Percentiles rank a stretch among this genome's conserved stretches.
phyloP scores from a whole-genome alignment of 2,888 invertebrate species.

The Scaeva pyrastri region DNA sequence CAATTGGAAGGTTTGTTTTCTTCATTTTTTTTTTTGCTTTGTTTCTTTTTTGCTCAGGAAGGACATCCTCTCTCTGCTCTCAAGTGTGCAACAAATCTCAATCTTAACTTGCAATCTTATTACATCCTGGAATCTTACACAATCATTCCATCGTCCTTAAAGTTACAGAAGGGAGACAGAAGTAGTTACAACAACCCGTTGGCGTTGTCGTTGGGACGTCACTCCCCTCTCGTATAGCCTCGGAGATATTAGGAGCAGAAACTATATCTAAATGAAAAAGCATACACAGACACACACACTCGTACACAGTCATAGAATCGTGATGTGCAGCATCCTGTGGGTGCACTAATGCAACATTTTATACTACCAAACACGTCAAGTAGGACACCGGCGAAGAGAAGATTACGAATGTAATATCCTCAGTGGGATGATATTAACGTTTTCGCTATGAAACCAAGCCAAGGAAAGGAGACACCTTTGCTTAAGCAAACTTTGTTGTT shows the following conservation, averaged over 20 bases:
- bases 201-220: conserved; percentile 5
- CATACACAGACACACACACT: conserved; percentile 24
- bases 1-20: conserved; percentile 24
- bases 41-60: conserved; percentile 3
- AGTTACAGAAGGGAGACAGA: conserved; percentile 18
- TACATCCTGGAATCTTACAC: conserved; percentile 20
- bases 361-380: conserved; percentile 38
- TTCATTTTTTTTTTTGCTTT: neutral
- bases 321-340: conserved; percentile 44
- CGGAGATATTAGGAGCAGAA: conserved; percentile 16
- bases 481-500: conserved; percentile 54
- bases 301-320: too few relatives aligned
- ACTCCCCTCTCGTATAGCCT: neutral
- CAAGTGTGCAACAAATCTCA: conserved; percentile 64
- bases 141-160: conserved; percentile 1
- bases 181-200: conserved; percentile 43
- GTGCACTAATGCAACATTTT: conserved; percentile 61
- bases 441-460: conserved; percentile 27
- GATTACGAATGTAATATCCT: conserved; percentile 72
- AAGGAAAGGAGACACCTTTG: conserved; percentile 53
- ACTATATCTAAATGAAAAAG: conserved; percentile 39
- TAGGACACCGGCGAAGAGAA: conserved; percentile 40
- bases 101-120: conserved; percentile 52
- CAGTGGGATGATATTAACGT: conserved; percentile 61
- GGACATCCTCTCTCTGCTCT: neutral